Base-by-base conservation (phyloP, 2,888 invertebrate genomes). In the Himalopsyche tibetana region DNA sequence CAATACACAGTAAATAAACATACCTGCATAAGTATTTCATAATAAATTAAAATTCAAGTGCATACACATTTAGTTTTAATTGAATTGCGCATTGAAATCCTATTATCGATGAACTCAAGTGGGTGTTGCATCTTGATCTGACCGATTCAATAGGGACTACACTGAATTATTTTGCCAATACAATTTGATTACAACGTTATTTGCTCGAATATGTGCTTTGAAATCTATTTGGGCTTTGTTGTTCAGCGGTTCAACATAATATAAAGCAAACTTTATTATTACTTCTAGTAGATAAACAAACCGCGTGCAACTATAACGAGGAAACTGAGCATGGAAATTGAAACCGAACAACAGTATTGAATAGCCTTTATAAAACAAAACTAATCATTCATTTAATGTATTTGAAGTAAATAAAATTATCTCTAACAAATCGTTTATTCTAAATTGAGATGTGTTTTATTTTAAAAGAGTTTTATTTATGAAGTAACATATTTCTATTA, bases 181-280 rank as follows among this genome's bases (percentile, higher is more conserved):
- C 74, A 38, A 74, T 74, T 74, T 74, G 74, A 74, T 74, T 38
- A 74, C 36, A 74, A 74, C 11, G 74, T 74, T 69, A 15, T 38
- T 38, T 36, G 38, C 38, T 11, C 38, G 28, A 12, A 74, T 38
- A 36, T 74, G 15, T 36, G 36, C 74, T 74, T 74, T 74, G 74
- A 38, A 74, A 74, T 74, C 38, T 12, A 74, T 74, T 38, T 74
- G 15, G 15, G 74, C 36, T 74, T 38, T 74, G 38, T 74, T 74
- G 74, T 74, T 74, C 36, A 19, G 74, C 4, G 28, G 74, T 74
- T 36, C 36, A 74, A 38, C 38, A 38, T 36, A 74, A 74, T 36
- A 74, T 74, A 74, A 74, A 74, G 74, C 74, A 38, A 74, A 74
- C 74, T 74, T 74, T 74, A 74, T 74, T 74, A 74, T 74, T 74